These are phyloP conservation scores for Corvus cornix DNA, from an alignment of 2,113 vertebrate genomes.

Conservation along the genomic window DNA sequence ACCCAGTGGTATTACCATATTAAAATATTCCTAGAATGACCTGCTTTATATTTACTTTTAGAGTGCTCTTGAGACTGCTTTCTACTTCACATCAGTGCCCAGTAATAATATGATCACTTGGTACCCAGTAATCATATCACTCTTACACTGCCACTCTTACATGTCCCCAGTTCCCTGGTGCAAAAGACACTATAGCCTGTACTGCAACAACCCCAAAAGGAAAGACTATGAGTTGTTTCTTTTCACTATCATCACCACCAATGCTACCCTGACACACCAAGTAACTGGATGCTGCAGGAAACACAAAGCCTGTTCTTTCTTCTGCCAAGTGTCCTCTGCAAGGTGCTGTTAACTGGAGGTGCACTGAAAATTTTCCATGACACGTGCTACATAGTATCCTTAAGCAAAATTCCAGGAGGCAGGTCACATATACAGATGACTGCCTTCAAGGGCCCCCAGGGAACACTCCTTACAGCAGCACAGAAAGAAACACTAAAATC, in stretches of 20 bases:
- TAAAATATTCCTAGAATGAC: not conserved
- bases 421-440: not conserved
- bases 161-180: not conserved
- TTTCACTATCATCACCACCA: not conserved
- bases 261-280: not conserved
- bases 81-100: not conserved
- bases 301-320: not conserved
- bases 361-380: not conserved
- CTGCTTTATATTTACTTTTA: constrained; percentile 10
- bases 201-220: not conserved
- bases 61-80: not conserved
- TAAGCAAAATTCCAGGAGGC: not conserved
- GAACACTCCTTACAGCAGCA: not conserved
- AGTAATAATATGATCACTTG: not conserved
- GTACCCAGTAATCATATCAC: not conserved
- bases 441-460: not conserved
- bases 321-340: not conserved
- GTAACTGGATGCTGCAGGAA: not conserved
- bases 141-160: not conserved
- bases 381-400: not conserved
- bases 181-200: not conserved
- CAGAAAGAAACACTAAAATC: not conserved
- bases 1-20: not conserved
- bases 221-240: not conserved
- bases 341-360: not conserved